Conservation (phyloP, 2,888 invertebrate species). For the Cheilosia vulpina region DNA sequence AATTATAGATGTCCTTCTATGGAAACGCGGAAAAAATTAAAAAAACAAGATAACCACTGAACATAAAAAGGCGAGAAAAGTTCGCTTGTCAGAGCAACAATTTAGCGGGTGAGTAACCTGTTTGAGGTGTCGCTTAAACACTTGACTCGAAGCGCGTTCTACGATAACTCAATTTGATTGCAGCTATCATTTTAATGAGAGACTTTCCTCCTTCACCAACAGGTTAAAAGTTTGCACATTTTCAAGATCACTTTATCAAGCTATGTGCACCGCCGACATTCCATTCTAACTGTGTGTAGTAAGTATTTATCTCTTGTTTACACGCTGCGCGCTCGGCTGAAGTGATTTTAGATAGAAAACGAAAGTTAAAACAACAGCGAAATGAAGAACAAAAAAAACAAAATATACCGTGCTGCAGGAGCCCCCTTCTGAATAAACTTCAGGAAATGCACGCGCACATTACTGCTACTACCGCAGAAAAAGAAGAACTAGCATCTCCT, state of each 20-base stretch:
- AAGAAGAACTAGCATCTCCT: conserved; percentile 44
- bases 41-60: conserved; percentile 28
- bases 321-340: background rate
- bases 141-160: background rate
- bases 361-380: conserved; percentile 53
- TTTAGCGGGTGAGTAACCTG: conserved; percentile 53
- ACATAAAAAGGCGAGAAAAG: conserved; percentile 8
- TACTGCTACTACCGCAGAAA: background rate
- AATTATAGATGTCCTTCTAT: conserved; percentile 40
- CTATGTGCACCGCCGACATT: conserved; percentile 43
- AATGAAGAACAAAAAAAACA: conserved; percentile 12
- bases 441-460: conserved; percentile 37
- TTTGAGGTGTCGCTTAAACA: conserved; percentile 24
- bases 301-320: conserved; percentile 20
- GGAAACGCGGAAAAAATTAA: conserved; percentile 37
- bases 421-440: background rate
- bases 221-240: conserved; percentile 1
- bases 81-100: conserved; percentile 1
- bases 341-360: conserved; percentile 55
- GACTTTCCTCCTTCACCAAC: background rate
- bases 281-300: conserved; percentile 30
- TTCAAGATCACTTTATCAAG: conserved; percentile 58
- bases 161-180: conserved; percentile 2
- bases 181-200: background rate
- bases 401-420: background rate